These are phyloP conservation scores for Drosophila tsacasi DNA, from an alignment of 1,140 invertebrate species.

Conservation along the genomic window DNA sequence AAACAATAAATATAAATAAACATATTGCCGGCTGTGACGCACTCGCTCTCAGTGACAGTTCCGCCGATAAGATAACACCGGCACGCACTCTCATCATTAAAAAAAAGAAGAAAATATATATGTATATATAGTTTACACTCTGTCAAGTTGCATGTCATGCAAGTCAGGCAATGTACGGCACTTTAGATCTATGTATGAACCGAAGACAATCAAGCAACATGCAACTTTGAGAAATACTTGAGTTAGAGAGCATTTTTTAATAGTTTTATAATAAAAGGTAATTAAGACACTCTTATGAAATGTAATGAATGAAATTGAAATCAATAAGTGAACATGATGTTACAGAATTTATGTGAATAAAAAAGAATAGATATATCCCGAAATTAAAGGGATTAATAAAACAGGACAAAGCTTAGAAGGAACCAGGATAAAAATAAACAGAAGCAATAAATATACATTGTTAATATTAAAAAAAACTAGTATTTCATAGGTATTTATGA, in stretches of 20 bases:
- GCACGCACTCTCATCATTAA: conserved; percentile 17
- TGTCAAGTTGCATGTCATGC: conserved; percentile 59
- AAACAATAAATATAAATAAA: conserved; percentile 49
- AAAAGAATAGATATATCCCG: neutral
- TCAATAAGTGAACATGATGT: neutral
- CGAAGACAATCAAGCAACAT: conserved; percentile 2
- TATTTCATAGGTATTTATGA: neutral
- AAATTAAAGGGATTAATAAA: neutral
- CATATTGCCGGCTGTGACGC: conserved; percentile 34
- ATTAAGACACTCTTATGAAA: neutral
- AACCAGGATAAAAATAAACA: neutral
- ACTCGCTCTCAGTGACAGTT: conserved; percentile 38
- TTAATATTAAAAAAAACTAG: no score
- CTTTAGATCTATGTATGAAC: conserved; percentile 41
- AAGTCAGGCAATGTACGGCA: conserved; percentile 21
- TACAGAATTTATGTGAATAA: neutral
- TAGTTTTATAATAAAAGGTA: neutral
- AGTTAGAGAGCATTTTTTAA: neutral
- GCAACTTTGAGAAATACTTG: neutral
- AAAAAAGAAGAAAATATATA: neutral
- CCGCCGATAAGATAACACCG: conserved; percentile 42
- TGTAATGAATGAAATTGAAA: neutral
- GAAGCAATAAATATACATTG: neutral
- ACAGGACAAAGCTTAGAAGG: neutral
- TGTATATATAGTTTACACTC: conserved; percentile 24